Evolutionary conservation across 2,113 vertebrate species (phyloP).

Genomic region (Chaetura pelagica): DNA sequence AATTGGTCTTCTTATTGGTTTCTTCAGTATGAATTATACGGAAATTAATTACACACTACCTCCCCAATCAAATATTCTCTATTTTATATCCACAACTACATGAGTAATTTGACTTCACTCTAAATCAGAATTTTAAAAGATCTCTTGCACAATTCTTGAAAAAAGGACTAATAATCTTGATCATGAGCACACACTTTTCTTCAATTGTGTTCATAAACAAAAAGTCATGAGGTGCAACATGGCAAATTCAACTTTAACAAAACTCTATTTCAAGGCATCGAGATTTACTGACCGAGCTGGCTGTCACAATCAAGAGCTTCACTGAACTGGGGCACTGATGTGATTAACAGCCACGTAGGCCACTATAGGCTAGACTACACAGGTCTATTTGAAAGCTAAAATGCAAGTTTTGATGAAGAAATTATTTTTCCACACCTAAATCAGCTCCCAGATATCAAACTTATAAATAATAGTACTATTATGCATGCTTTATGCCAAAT

Average conservation of each 20-base stretch:
- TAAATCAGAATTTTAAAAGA: not conserved
- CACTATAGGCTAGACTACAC: not conserved
- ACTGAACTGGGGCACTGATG: not conserved
- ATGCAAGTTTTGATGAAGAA: not conserved
- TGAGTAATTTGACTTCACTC: not conserved
- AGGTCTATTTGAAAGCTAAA: not conserved
- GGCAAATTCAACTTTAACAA: not conserved
- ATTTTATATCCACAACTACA: not conserved
- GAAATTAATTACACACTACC: not conserved
- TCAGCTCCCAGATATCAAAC: not conserved
- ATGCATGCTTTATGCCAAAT: accelerated
- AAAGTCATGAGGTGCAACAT: not conserved
- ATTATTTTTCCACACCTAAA: not conserved
- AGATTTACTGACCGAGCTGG: not conserved
- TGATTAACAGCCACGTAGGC: accelerated
- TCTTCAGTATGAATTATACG: not conserved
- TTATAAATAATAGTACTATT: not conserved
- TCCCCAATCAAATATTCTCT: not conserved
- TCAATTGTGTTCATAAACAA: not conserved
- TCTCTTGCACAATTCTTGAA: not conserved
- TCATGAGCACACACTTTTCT: not conserved
- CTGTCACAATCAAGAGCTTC: not conserved
- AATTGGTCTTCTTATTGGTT: not conserved
- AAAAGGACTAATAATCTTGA: not conserved
- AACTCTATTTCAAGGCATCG: not conserved